Conservation (phyloP, 30 jellyfish, hydroid and myxozoan genomes). For the Haliclystus octoradiatus region DNA sequence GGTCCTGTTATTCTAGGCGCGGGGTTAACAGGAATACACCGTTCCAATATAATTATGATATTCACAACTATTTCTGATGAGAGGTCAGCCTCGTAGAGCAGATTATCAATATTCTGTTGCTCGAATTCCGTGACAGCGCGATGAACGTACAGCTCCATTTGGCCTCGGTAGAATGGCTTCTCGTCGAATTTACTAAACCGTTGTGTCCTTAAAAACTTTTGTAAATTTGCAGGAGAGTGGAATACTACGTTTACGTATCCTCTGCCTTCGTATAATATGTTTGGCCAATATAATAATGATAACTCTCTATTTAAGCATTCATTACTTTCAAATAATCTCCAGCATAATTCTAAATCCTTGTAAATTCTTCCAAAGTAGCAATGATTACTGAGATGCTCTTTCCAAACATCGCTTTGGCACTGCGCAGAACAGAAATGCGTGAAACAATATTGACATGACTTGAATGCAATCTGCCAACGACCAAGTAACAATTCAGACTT, state of each 20-base stretch:
- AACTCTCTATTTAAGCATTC: not conserved
- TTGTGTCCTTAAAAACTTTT: constrained; percentile 9
- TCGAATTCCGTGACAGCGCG: not conserved
- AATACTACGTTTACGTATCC: constrained; percentile 54
- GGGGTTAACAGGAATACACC: constrained; percentile 47
- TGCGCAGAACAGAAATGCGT: constrained; percentile 88
- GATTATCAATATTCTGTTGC: constrained; percentile 5
- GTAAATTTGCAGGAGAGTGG: constrained; percentile 26
- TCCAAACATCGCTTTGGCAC: constrained; percentile 36
- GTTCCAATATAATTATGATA: constrained; percentile 61
- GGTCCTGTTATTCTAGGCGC: constrained; percentile 68
- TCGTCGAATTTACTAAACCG: not conserved
- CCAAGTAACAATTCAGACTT: constrained; percentile 62
- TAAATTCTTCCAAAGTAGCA: constrained; percentile 71
- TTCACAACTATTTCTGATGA: constrained; percentile 49
- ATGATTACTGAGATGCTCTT: constrained; percentile 31
- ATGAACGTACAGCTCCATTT: not conserved
- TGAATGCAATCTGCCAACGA: constrained; percentile 37
- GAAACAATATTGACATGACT: constrained; percentile 70
- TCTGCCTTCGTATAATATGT: constrained; percentile 30
- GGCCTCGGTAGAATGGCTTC: not conserved
- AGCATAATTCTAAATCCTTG: constrained; percentile 11
- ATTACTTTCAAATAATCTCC: not conserved
- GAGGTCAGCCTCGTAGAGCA: constrained; percentile 41
- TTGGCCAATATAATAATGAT: constrained; percentile 25